Evolutionary conservation across 2,797 vertebrate species (phyloP).

Genomic region (Loris lydekkerianus): DNA sequence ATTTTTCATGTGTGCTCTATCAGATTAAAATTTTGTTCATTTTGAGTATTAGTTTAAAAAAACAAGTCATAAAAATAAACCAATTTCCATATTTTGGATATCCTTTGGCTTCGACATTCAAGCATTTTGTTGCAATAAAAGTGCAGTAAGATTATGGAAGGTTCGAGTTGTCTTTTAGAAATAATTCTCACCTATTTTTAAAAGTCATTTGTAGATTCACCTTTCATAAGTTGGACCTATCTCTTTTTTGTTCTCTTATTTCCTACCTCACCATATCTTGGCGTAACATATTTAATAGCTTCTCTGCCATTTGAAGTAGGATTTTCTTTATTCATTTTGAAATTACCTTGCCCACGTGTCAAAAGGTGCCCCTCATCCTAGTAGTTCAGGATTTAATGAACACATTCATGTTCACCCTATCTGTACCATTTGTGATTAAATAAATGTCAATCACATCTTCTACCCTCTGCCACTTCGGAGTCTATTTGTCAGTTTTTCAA

Average conservation of each 20-base stretch:
- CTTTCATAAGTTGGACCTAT: constrained; percentile 38
- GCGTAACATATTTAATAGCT: constrained; percentile 57
- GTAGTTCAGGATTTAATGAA: constrained; percentile 66
- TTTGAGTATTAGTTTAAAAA: constrained; percentile 59
- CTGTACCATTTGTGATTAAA: constrained; percentile 56
- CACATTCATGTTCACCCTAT: constrained; percentile 34
- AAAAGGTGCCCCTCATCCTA: constrained; percentile 35
- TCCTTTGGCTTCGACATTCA: neutral
- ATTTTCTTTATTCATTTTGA: constrained; percentile 74
- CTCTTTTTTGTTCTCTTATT: constrained; percentile 44
- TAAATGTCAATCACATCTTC: constrained; percentile 45
- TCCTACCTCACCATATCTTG: constrained; percentile 18
- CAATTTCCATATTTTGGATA: neutral
- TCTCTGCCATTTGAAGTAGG: constrained; percentile 61
- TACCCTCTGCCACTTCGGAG: neutral
- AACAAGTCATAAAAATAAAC: neutral
- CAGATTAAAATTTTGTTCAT: constrained; percentile 37
- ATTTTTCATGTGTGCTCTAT: neutral
- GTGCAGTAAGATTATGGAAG: neutral
- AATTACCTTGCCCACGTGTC: constrained; percentile 57
- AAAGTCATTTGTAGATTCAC: constrained; percentile 35
- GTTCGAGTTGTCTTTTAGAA: neutral
- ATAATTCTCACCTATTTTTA: neutral
- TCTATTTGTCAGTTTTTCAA: constrained; percentile 46
- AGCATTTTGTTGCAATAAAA: neutral